Conservation (phyloP, 2,888 invertebrate genomes). For the Nezara viridula region DNA sequence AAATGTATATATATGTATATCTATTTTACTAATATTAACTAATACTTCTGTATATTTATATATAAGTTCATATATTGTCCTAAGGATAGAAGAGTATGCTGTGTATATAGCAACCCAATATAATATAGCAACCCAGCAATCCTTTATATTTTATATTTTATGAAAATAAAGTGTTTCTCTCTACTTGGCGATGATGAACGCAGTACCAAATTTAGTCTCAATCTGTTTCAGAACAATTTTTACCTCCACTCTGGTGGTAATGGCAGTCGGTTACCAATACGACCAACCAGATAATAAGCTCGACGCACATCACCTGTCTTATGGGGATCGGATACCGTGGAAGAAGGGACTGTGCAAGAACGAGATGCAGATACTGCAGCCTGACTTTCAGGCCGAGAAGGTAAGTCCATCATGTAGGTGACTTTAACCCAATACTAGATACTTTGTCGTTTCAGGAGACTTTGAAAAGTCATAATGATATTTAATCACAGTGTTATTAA, state of each 20-base stretch:
- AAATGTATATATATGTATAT: no score
- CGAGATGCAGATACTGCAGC: constrained; percentile 47
- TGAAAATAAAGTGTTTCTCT: no score
- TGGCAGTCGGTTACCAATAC: neutral
- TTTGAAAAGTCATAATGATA: no score
- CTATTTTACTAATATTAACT: no score
- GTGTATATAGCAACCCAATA: no score
- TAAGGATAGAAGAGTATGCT: no score
- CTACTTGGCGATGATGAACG: no score
- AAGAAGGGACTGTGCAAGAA: constrained; percentile 49
- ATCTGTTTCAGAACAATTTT: neutral
- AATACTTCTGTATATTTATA: no score
- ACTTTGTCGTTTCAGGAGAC: neutral
- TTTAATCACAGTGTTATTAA: no score
- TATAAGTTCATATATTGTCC: no score
- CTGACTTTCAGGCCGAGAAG: constrained; percentile 35
- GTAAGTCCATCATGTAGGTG: neutral
- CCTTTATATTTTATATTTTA: no score
- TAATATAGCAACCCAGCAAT: no score
- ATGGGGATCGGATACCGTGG: constrained; percentile 7
- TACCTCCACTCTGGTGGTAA: neutral
- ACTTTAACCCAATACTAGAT: neutral
- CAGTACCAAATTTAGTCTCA: neutral
- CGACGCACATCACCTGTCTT: neutral
- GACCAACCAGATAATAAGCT: neutral